phyloP scores from a whole-genome alignment of 2,888 invertebrate species.

The Tenthredo distinguenda region DNA sequence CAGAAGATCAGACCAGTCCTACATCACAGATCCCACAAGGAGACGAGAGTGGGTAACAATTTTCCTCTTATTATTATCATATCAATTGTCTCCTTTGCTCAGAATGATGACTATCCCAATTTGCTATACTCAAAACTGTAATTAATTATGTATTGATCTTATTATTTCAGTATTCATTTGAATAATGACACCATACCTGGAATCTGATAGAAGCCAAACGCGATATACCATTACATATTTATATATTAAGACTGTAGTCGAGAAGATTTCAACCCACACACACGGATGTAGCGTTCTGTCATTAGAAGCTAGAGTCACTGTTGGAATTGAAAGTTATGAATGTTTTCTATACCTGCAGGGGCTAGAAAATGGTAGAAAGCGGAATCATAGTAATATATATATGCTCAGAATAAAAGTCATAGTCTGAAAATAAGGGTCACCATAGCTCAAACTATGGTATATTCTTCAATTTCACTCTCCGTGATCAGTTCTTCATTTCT shows the following conservation, averaged over 20 bases:
- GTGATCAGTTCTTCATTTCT: background rate
- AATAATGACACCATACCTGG: background rate
- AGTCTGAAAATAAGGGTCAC: background rate
- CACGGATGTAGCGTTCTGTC: background rate
- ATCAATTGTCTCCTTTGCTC: background rate
- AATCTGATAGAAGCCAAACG: background rate
- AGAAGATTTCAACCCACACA: background rate
- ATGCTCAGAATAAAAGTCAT: background rate
- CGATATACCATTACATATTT: conserved; percentile 14
- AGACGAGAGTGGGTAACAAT: conserved; percentile 33
- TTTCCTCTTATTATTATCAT: background rate
- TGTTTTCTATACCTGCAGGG: background rate
- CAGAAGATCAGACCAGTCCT: conserved; percentile 15
- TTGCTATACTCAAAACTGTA: background rate
- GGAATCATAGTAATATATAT: background rate
- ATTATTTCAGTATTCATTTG: conserved; percentile 39
- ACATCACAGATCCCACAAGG: background rate
- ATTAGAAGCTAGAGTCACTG: background rate
- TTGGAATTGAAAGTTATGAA: background rate
- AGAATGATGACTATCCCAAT: background rate
- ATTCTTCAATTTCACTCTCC: background rate
- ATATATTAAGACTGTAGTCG: background rate
- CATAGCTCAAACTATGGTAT: background rate
- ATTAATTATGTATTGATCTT: conserved; percentile 8
- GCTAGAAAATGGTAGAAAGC: background rate